Conservation (phyloP, 2,113 vertebrate species). For the Scomber japonicus region DNA sequence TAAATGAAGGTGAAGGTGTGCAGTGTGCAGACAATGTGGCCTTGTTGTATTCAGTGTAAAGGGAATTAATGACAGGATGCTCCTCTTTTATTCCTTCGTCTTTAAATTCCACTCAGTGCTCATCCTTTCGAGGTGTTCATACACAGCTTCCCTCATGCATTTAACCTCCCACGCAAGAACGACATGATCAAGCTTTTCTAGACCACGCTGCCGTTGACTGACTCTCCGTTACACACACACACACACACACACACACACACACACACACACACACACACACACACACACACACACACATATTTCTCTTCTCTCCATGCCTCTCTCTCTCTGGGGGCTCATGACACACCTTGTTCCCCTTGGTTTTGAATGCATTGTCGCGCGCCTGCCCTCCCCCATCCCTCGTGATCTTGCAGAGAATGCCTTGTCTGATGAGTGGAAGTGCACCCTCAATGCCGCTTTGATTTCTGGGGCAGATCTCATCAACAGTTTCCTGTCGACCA, state of each 20-base stretch:
- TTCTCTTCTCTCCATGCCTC: not conserved
- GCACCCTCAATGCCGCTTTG: conserved; percentile 32
- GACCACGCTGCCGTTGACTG: not conserved
- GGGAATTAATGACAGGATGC: not conserved
- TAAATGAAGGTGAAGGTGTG: not conserved
- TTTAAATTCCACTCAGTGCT: conserved; percentile 31
- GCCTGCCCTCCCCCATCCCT: not conserved
- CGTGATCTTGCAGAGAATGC: conserved; percentile 13
- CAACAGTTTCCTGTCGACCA: conserved; percentile 23
- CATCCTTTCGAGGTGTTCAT: conserved; percentile 15
- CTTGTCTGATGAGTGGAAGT: conserved; percentile 37
- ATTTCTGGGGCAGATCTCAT: conserved; percentile 56
- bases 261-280: too few species aligned
- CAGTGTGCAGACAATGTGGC: not conserved
- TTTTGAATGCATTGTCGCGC: not conserved
- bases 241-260: too few species aligned
- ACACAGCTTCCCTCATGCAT: conserved; percentile 6
- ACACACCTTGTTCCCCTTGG: conserved; percentile 40
- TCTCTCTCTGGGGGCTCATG: conserved; percentile 19
- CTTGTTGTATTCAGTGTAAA: not conserved
- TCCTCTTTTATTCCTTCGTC: not conserved
- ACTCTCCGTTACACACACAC: not conserved
- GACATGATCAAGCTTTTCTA: conserved; percentile 29
- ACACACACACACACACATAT: not conserved
- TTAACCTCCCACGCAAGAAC: conserved; percentile 26